phyloP scores from a whole-genome alignment of 2,113 vertebrate species.

The Camelus dromedarius region DNA sequence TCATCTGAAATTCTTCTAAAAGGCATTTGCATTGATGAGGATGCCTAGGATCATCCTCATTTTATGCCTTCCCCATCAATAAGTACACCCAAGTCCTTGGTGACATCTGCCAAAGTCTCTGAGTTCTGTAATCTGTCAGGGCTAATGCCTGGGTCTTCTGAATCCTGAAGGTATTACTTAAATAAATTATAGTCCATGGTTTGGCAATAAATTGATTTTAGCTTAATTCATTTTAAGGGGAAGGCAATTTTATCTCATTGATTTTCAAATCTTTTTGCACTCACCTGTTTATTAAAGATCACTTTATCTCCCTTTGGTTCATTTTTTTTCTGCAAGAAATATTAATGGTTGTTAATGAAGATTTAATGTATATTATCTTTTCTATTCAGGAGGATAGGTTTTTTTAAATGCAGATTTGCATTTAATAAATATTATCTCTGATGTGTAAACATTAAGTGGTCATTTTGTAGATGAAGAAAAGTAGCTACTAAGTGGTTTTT shows the following conservation, averaged over 20 bases:
- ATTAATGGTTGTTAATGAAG: conserved; percentile 65
- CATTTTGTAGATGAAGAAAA: not conserved
- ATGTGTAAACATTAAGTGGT: not conserved
- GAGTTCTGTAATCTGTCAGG: conserved; percentile 33
- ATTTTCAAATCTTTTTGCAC: conserved; percentile 74
- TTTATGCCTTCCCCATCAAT: not conserved
- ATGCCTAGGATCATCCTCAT: not conserved
- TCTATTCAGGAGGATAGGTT: not conserved
- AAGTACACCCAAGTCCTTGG: conserved; percentile 11
- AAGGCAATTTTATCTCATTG: conserved; percentile 60
- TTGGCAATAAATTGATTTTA: conserved; percentile 73
- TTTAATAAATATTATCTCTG: conserved; percentile 26
- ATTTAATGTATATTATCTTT: not conserved
- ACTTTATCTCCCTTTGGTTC: conserved; percentile 50
- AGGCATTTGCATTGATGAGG: not conserved
- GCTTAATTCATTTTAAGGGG: conserved; percentile 70
- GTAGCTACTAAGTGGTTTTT: not conserved
- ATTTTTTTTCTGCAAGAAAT: conserved; percentile 54
- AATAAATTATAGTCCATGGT: conserved; percentile 66
- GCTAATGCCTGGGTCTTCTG: conserved; percentile 5
- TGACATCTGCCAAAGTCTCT: conserved; percentile 59
- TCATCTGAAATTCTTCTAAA: not conserved
- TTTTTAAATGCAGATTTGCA: not conserved
- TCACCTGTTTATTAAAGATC: conserved; percentile 70
- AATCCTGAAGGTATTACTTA: conserved; percentile 60